Base-by-base conservation (phyloP, 2,797 vertebrate species). In the Sebastes vulpes region DNA sequence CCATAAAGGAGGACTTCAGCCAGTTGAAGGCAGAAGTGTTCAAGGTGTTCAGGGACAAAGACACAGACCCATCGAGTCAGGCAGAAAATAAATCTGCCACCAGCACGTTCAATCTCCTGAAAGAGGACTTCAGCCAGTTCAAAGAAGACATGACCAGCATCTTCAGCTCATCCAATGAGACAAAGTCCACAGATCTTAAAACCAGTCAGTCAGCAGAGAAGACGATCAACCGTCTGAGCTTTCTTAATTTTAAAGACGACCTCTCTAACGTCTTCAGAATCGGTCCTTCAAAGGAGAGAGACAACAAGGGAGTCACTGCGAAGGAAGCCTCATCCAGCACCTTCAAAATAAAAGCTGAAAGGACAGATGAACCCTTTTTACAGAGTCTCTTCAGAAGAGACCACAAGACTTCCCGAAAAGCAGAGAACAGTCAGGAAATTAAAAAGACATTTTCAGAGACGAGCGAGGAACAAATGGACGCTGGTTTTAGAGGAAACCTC, bases 171-270 rank as follows among this genome's bases (percentile, higher is more conserved):
- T 87, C 81, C 35, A 89, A 69, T 61, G 79, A 90, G 14, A 8
- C 6, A 2, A 87, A 56, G 38, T n/a, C 31, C 3, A 1, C 48
- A 0, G 84, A 84, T 25, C n/a, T 63, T 3, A 80, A 78, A 75
- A 25, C 23, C 2, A 79, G 23, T 8, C 83, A 65, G 38, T 1
- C 67, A 0, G 32, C 29, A 0, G 82, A 83, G 23, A 89, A 69
- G 28, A 11, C 5, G 0, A 50, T 1, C 28, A 50, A 29, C 56
- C 56, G 65, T 0, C 73, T 88, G 58, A 81, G 53, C 23, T 16
- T 77, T 2, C 35, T 92, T 5, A 91, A 38, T 0, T 60, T 89
- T 2, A 90, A 63, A 65, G 86, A 88, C 2, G 83, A 90, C 50
- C 5, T 92, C 6, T 76, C 83, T 5, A 89, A 25, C 3, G 25